These are phyloP conservation scores for Simalia tracyae DNA, from an alignment of 2,797 vertebrate species.

Conservation along the genomic window DNA sequence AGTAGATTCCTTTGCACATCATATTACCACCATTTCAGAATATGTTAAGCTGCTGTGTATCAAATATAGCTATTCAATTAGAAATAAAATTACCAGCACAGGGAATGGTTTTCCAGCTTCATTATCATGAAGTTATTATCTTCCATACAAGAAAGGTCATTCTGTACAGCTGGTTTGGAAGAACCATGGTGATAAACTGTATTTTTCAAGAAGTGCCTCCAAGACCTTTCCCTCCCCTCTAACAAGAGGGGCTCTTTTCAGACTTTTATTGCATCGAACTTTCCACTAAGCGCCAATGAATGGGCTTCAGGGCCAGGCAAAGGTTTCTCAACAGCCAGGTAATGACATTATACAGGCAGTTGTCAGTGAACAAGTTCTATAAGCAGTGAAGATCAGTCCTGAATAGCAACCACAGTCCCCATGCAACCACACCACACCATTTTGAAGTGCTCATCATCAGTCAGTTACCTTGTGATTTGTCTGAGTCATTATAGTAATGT, in stretches of 20 bases:
- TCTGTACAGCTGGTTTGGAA: slow-evolving; percentile 16
- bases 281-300: slow-evolving; percentile 10
- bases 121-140: slow-evolving; percentile 40
- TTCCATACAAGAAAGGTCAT: slow-evolving; percentile 29
- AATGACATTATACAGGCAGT: slow-evolving; percentile 11
- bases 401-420: slow-evolving; percentile 59
- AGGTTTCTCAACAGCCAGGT: slow-evolving; percentile 1
- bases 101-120: slow-evolving; percentile 23
- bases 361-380: not conserved
- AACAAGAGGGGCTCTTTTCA: slow-evolving; percentile 15
- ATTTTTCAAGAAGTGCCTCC: slow-evolving; percentile 11
- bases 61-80: slow-evolving; percentile 38
- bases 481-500: slow-evolving; percentile 66
- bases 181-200: slow-evolving; percentile 20
- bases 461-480: slow-evolving; percentile 64
- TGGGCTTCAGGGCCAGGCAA: not conserved
- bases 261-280: slow-evolving; percentile 13
- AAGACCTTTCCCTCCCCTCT: slow-evolving; percentile 11
- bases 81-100: slow-evolving; percentile 29
- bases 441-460: slow-evolving; percentile 56
- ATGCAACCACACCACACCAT: slow-evolving; percentile 53
- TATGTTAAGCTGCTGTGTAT: slow-evolving; percentile 20
- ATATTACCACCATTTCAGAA: slow-evolving; percentile 12
- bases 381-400: slow-evolving; percentile 35
- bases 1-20: slow-evolving; percentile 14